These are phyloP conservation scores for Heliconius hewitsoni DNA, from an alignment of 1,140 invertebrate species.

Conservation along the genomic window DNA sequence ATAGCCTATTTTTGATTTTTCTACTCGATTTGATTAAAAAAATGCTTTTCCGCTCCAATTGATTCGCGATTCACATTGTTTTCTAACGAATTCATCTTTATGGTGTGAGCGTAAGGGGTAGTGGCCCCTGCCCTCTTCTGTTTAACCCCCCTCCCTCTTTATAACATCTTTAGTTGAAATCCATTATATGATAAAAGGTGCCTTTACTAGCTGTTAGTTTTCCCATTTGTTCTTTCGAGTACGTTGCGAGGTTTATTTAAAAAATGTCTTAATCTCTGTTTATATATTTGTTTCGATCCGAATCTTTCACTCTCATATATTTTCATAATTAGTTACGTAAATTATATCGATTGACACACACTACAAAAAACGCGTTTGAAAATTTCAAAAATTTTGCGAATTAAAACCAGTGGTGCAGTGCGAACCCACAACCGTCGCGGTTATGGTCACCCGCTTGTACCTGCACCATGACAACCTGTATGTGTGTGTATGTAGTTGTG, in stretches of 20 bases:
- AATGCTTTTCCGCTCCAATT: conserved; percentile 54
- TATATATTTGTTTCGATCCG: not conserved
- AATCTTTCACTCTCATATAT: no score
- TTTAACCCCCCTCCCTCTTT: not conserved
- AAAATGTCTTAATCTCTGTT: not conserved
- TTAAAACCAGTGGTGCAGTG: no score
- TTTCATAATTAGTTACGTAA: no score
- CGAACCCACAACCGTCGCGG: no score
- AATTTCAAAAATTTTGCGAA: no score
- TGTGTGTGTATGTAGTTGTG: no score
- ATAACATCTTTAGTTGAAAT: not conserved
- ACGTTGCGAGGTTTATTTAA: not conserved
- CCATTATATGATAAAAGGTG: conserved; percentile 10
- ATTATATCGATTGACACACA: no score
- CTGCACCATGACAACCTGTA: no score
- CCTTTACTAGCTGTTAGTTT: conserved; percentile 10
- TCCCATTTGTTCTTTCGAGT: not conserved
- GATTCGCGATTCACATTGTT: conserved; percentile 40
- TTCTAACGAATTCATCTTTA: conserved; percentile 12
- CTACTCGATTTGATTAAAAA: conserved; percentile 65
- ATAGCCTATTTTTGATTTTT: conserved; percentile 54
- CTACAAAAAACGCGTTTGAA: no score
- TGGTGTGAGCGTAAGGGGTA: not conserved
- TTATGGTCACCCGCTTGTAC: no score
- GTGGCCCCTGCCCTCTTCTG: not conserved